Evolutionary conservation across 2,888 invertebrate genomes (phyloP).

Genomic region (Habrosyne pyritoides): DNA sequence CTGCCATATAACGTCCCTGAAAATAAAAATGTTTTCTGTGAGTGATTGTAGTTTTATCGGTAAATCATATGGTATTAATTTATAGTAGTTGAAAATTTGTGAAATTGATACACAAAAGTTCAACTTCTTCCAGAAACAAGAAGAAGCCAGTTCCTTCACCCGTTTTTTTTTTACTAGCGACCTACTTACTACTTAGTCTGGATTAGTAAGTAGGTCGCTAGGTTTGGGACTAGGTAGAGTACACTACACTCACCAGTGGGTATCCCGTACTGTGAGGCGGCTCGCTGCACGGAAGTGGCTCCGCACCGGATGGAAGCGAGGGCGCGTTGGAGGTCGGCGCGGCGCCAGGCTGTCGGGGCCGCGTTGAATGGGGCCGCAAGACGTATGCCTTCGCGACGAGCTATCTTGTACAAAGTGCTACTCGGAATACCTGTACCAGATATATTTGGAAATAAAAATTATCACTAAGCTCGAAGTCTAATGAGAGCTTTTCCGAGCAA

Average conservation of each 20-base stretch:
- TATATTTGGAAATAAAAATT: background rate
- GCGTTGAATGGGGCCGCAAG: slow-evolving; percentile 95
- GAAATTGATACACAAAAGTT: too few species aligned
- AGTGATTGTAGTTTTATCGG: too few species aligned
- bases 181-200: too few species aligned
- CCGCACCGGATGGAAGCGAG: slow-evolving; percentile 92
- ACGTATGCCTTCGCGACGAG: slow-evolving; percentile 93
- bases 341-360: slow-evolving; percentile 94
- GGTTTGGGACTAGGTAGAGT: too few species aligned
- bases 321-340: slow-evolving; percentile 92
- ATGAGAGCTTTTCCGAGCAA: too few species aligned
- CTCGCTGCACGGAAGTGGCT: slow-evolving; percentile 92
- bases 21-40: too few species aligned
- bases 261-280: slow-evolving; percentile 93
- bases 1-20: slow-evolving; percentile 92
- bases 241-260: slow-evolving; percentile 85
- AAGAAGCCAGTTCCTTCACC: too few species aligned
- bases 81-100: background rate
- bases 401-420: slow-evolving; percentile 95
- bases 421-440: slow-evolving; percentile 88
- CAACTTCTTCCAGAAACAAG: too few species aligned
- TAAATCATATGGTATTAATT: too few species aligned
- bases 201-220: too few species aligned
- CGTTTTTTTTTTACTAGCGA: too few species aligned
- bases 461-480: background rate